Conservation (phyloP, 92 coral and sea anemone genomes). For the Pocillopora grandis region DNA sequence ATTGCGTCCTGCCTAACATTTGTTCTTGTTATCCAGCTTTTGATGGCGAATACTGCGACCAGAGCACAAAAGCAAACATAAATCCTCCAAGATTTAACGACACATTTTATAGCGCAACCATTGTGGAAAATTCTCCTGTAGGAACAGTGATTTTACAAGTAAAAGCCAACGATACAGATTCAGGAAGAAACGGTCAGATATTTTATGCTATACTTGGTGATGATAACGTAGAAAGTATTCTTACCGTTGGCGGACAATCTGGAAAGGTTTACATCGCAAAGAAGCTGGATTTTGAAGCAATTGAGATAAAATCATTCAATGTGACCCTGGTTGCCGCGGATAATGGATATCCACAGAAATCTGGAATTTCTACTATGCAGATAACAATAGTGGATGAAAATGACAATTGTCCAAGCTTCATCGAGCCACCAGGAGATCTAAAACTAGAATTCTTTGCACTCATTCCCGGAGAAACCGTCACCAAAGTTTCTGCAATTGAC, state of each 20-base stretch:
- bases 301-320: conserved; percentile 4
- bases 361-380: conserved; percentile 15
- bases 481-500: conserved; percentile 54
- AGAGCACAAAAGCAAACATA: conserved; percentile 41
- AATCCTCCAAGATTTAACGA: conserved; percentile 49
- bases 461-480: conserved; percentile 14
- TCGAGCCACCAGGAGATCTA: conserved; percentile 3
- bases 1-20: conserved; percentile 53
- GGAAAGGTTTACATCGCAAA: conserved; percentile 38
- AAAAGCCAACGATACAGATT: conserved; percentile 64
- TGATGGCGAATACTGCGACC: conserved; percentile 58
- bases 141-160: conserved; percentile 52
- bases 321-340: conserved; percentile 56
- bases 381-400: conserved; percentile 50
- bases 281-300: conserved; percentile 47
- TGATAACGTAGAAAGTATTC: not conserved
- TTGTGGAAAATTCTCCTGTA: conserved; percentile 51
- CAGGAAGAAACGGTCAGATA: conserved; percentile 61
- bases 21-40: conserved; percentile 63
- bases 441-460: conserved; percentile 21
- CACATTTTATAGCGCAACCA: conserved; percentile 34
- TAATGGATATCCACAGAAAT: conserved; percentile 56
- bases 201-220: conserved; percentile 29
- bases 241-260: conserved; percentile 38
- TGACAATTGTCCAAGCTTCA: conserved; percentile 69